Evolutionary conservation across 2,113 vertebrate genomes (phyloP), one percentile per base, ranked within the genome.

Genomic region (Rissa tridactyla): DNA sequence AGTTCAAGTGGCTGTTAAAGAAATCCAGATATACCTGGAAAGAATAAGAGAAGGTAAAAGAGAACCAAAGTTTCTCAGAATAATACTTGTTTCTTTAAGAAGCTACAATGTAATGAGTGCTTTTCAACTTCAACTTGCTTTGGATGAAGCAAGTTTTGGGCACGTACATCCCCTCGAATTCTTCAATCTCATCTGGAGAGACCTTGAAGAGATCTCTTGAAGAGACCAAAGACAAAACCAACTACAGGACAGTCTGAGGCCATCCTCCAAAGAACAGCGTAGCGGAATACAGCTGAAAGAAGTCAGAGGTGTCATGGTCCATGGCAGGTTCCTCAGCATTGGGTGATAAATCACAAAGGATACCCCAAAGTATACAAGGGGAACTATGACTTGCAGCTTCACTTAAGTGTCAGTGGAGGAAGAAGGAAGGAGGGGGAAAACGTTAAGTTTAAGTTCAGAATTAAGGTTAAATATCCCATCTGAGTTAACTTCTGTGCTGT

Each of bases 21-120:
- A 97, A 84, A 98, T 99, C 44, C 98, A 99, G 96, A 95, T 57
- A 91, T 99, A 99, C 96, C 91, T 99, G 96, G 98, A 99, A 95
- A 99, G 97, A 96, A 98, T 94, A 94, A 94, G 87, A 62, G 97
- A 94, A 96, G 98, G 99, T 99, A 98, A 98, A 97, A 88, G 95
- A 88, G 90, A 40, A 79, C 13, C 25, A 49, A 64, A 32, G 6
- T 81, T 92, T 89, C 44, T 79, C 40, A 61, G 29, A 85, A 62
- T 42, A 90, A 60, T 68, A 46, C 10, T 68, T 8, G 1, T 79
- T 86, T 86, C n/a, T 54, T 94, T 87, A 42, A 79, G 71, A 75
- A 91, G 40, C 29, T 94, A 42, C 13, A 73, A 10, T 25, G 32
- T 77, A 55, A 19, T 51, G 32, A 70, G 9, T 46, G 23, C 16